phyloP scores from a whole-genome alignment of 2,888 invertebrate species.

The Andrena dorsata region DNA sequence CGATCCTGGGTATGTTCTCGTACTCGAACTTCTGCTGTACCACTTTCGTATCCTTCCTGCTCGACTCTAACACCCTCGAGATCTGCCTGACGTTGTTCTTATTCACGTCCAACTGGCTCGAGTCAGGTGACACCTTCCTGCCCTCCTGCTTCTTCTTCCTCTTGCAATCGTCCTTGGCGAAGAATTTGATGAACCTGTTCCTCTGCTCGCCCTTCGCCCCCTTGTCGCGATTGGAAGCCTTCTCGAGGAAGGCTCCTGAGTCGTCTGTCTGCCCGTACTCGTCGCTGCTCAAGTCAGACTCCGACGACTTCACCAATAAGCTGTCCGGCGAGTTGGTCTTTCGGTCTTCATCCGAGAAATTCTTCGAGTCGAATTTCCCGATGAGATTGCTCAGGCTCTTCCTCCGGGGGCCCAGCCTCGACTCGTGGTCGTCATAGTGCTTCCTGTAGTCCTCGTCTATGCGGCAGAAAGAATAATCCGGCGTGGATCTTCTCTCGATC shows the following conservation, averaged over 20 bases:
- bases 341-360: conserved; percentile 82
- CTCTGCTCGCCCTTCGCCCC: conserved; percentile 70
- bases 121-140: conserved; percentile 79
- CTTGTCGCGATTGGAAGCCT: conserved; percentile 83
- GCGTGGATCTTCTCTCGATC: conserved; percentile 65
- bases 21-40: conserved; percentile 81
- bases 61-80: conserved; percentile 53
- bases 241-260: conserved; percentile 84
- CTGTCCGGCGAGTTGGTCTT: conserved; percentile 84
- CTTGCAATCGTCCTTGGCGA: conserved; percentile 81
- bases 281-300: conserved; percentile 83
- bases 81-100: conserved; percentile 77
- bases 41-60: conserved; percentile 51
- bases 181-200: conserved; percentile 81
- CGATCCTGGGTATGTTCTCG: conserved; percentile 83
- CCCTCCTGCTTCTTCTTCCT: conserved; percentile 73
- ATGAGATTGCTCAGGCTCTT: conserved; percentile 61
- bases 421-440: conserved; percentile 78
- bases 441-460: conserved; percentile 79
- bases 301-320: conserved; percentile 83
- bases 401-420: conserved; percentile 62
- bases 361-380: conserved; percentile 67
- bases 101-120: conserved; percentile 80
- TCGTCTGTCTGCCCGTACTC: conserved; percentile 86
- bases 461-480: conserved; percentile 58